These are phyloP conservation scores for Bucorvus abyssinicus DNA, from an alignment of 2,797 vertebrate species.

Conservation along the genomic window DNA sequence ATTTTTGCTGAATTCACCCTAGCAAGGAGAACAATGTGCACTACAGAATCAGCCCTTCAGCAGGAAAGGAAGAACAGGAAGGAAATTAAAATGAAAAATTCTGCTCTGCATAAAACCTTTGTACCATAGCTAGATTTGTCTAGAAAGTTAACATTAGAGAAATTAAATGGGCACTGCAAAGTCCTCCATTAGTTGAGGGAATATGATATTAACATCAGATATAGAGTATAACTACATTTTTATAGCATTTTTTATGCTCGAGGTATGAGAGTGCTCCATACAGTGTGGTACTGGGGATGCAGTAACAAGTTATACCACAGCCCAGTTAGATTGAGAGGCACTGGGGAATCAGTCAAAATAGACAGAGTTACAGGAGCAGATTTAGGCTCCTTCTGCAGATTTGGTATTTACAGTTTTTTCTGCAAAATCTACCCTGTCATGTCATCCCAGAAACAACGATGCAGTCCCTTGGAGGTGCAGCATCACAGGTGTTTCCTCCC, in stretches of 20 bases:
- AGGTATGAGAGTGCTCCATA: not conserved
- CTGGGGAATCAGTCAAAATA: not conserved
- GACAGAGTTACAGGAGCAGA: not conserved
- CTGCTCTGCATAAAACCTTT: constrained; percentile 1
- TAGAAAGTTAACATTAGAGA: constrained; percentile 15
- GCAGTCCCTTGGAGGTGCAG: rapidly evolving
- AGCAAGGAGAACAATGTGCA: not conserved
- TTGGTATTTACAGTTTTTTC: not conserved
- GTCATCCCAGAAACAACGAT: not conserved
- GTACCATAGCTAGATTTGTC: constrained; percentile 19
- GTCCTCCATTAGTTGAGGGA: constrained; percentile 23
- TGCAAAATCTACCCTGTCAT: not conserved
- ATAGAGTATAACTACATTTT: constrained; percentile 36
- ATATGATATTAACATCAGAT: constrained; percentile 8
- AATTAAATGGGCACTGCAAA: not conserved
- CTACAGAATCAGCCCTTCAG: not conserved
- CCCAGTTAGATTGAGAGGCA: not conserved
- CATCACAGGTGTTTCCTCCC: not conserved
- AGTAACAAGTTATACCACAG: not conserved
- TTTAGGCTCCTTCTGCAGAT: not conserved
- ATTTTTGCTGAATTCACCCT: not conserved
- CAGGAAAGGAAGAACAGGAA: not conserved
- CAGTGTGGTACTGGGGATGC: not conserved
- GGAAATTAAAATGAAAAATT: constrained; percentile 16
- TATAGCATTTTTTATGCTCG: not conserved